These are phyloP conservation scores for Vidua macroura DNA, from an alignment of 2,113 vertebrate genomes.

Conservation along the genomic window DNA sequence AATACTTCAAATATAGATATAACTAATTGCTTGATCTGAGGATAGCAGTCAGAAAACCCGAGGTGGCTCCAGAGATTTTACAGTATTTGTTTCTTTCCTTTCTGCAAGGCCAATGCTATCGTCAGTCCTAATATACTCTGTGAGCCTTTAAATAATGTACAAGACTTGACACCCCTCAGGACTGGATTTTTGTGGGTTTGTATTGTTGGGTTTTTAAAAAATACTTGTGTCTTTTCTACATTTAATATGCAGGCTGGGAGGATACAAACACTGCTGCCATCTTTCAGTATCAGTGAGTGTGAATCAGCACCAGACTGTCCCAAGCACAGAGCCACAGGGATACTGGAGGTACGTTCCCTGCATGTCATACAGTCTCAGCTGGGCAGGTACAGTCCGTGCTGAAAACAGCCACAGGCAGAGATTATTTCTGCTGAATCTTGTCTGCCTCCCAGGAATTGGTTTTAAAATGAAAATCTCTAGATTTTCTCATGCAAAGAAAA, in stretches of 20 bases:
- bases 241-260: not conserved
- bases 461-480: not conserved
- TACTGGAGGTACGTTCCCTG: not conserved
- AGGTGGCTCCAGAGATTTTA: not conserved
- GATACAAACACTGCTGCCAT: not conserved
- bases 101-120: not conserved
- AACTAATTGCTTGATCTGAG: slow-evolving; percentile 3
- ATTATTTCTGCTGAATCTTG: not conserved
- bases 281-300: not conserved
- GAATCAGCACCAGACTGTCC: not conserved
- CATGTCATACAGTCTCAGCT: not conserved
- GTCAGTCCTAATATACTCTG: not conserved
- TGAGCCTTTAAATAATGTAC: not conserved
- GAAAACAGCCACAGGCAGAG: not conserved
- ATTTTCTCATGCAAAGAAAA: slow-evolving; percentile 20
- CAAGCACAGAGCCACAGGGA: not conserved
- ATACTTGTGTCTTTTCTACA: not conserved
- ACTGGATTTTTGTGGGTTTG: not conserved
- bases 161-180: not conserved
- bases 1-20: slow-evolving; percentile 37
- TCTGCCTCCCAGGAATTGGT: not conserved
- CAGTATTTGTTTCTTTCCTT: not conserved
- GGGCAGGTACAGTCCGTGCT: not conserved
- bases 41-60: not conserved
- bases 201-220: not conserved